phyloP scores from a whole-genome alignment of 2,113 vertebrate species.

The Lagenorhynchus albirostris region DNA sequence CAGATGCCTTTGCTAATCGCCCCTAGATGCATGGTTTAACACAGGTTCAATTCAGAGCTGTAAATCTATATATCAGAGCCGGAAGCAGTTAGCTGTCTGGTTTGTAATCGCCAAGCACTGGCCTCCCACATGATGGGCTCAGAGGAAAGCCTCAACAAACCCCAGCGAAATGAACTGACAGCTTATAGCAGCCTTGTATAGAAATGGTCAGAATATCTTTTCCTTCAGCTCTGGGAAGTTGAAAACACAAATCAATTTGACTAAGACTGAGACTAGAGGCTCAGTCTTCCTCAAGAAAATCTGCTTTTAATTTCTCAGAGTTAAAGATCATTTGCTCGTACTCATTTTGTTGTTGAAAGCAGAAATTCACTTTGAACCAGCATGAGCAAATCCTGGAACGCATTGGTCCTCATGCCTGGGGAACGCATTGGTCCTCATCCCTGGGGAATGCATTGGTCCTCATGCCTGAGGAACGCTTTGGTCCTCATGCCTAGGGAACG shows the following conservation, averaged over 20 bases:
- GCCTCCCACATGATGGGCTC: not conserved
- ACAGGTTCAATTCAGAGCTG: not conserved
- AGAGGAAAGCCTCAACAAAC: not conserved
- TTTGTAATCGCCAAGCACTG: not conserved
- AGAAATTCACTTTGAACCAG: not conserved
- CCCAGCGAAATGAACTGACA: not conserved
- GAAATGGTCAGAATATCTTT: conserved; percentile 44
- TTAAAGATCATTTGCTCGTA: not conserved
- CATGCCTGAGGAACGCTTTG: no score
- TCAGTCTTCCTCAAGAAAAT: not conserved
- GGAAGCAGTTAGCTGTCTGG: not conserved
- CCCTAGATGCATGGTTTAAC: not conserved
- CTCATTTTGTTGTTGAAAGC: not conserved
- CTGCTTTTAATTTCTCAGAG: not conserved
- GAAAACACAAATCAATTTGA: conserved; percentile 18
- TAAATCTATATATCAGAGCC: not conserved
- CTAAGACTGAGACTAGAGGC: not conserved
- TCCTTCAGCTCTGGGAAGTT: conserved; percentile 55
- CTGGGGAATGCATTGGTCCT: no score
- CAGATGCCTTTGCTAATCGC: not conserved
- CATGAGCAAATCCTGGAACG: not conserved
- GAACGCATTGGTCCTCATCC: no score
- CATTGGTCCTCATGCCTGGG: not conserved
- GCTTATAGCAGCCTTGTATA: conserved; percentile 50
- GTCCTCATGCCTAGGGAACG: no score